Percentiles rank a stretch among this genome's conserved stretches.
Conservation (phyloP, 2,113 vertebrate genomes). For the Eidolon helvum region DNA sequence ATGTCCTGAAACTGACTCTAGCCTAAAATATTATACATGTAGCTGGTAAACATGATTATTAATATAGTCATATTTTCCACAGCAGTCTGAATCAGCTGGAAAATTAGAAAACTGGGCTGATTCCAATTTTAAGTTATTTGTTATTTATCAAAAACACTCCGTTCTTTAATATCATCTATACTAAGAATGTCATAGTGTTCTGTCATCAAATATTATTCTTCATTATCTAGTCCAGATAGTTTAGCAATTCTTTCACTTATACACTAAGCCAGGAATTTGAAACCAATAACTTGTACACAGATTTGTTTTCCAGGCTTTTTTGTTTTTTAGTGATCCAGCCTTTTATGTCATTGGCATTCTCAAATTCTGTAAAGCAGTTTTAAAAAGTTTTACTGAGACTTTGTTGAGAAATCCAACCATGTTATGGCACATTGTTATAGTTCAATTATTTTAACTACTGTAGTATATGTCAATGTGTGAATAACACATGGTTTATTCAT, state of each 20-base stretch:
- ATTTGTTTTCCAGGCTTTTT: not conserved
- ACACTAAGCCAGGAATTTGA: not conserved
- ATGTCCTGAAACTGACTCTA: not conserved
- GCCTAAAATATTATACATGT: not conserved
- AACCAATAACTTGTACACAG: not conserved
- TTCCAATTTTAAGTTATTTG: not conserved
- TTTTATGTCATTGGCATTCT: not conserved
- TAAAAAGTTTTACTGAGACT: not conserved
- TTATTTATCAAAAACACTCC: not conserved
- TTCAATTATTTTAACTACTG: slow-evolving; percentile 44
- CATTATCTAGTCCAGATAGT: not conserved
- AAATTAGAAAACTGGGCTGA: not conserved
- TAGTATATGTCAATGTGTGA: not conserved
- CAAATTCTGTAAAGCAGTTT: not conserved
- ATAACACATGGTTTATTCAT: not conserved
- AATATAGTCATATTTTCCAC: slow-evolving; percentile 20
- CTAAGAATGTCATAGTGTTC: not conserved
- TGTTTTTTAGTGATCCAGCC: not conserved
- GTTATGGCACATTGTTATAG: not conserved
- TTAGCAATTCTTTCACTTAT: not conserved
- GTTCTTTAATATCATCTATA: not conserved
- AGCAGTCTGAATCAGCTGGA: not conserved
- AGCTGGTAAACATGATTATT: not conserved
- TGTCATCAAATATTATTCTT: not conserved
- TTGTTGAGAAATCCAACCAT: not conserved